Evolutionary conservation across 2,888 invertebrate species (phyloP), one percentile per base, ranked within the genome.

Genomic region (Chorisops tibialis): DNA sequence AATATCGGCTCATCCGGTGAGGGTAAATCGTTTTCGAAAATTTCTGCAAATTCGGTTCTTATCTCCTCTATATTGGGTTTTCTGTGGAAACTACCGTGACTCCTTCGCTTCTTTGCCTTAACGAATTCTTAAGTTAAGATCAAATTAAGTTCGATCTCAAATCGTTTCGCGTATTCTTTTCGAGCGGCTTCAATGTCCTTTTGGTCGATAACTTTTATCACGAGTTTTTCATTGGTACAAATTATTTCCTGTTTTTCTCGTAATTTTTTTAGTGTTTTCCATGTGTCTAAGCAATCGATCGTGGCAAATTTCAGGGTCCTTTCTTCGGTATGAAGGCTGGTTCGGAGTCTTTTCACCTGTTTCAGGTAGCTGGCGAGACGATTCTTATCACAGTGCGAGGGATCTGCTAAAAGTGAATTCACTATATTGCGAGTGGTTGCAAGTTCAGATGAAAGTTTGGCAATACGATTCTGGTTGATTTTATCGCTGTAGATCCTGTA

Each of bases 211-310:
- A 82, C 81, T 21, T 74, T 77, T 38, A 88, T 80, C 35, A 81
- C 79, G 54, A 93, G 74, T 72, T 83, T 81, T 18, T 86, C 76
- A 2, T 82, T 74, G 0, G 90, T 90, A 68, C 81, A 83, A 18
- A 80, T 82, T 69, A 78, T 83, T 6, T 81, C 80, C 69, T 86
- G 86, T 52, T 80, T 80, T 63, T 83, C 81, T 65, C 93, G 81
- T 18, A 90, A 74, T 61, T 80, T 80, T 79, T 91, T 89, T 47
- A 94, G 78, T 63, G 84, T 77, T 69, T 83, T 82, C 89, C 89
- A 89, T 0, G 81, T 80, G 24, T 80, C 75, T 18, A 89, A 77
- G 64, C 87, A 81, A 21, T 75, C 75, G 65, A 82, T 81, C 9
- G 85, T 72, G 16, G 84, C 71, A 5, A 75, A 71, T 50, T 85